Percentiles rank a stretch among this genome's conserved stretches.
phyloP scores from a whole-genome alignment of 2,797 vertebrate species.

The Zenarchopterus dispar region DNA sequence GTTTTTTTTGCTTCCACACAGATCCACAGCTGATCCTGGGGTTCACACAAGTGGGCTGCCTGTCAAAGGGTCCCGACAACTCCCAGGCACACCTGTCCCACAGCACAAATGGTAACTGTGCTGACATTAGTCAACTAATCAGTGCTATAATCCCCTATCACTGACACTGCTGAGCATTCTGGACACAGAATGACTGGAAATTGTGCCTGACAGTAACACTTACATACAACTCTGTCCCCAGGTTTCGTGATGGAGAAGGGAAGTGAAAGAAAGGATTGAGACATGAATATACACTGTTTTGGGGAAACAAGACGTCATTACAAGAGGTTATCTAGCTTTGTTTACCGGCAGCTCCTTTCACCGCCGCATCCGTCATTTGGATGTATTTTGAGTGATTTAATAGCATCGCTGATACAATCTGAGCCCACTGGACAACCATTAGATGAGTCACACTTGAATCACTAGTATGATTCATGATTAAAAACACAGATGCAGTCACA shows the following conservation, averaged over 20 bases:
- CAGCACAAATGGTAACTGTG: slow-evolving; percentile 12
- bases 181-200: slow-evolving; percentile 7
- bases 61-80: slow-evolving; percentile 19
- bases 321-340: slow-evolving; percentile 5
- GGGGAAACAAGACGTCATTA: not conserved
- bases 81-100: slow-evolving; percentile 40
- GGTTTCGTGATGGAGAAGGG: not conserved
- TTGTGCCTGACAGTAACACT: slow-evolving; percentile 11
- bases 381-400: slow-evolving; percentile 17
- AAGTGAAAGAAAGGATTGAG: slow-evolving; percentile 3
- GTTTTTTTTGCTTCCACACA: slow-evolving; percentile 18
- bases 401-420: slow-evolving; percentile 10
- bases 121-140: slow-evolving; percentile 25
- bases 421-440: slow-evolving; percentile 9
- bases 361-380: not conserved
- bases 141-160: not conserved
- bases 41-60: slow-evolving; percentile 20
- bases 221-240: slow-evolving; percentile 6
- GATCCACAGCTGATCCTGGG: slow-evolving; percentile 33
- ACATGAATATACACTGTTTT: not conserved
- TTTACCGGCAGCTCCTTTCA: not conserved
- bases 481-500: slow-evolving; percentile 39
- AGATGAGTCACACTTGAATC: slow-evolving; percentile 64
- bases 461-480: slow-evolving; percentile 50
- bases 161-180: not conserved